Percentiles rank a stretch among this genome's conserved stretches.
phyloP scores from a whole-genome alignment of 2,888 invertebrate species.

The Melinaea menophilus region DNA sequence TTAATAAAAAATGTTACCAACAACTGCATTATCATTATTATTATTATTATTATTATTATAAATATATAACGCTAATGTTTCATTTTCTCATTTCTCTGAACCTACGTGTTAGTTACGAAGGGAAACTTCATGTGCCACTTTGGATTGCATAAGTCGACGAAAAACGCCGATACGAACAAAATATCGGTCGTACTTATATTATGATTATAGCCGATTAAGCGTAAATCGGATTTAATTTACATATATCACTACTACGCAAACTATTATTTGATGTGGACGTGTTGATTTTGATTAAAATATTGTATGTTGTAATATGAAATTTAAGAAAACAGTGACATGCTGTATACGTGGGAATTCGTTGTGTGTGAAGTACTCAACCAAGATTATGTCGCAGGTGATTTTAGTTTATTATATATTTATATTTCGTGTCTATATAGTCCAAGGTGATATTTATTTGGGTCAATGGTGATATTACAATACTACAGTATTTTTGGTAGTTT shows the following conservation, averaged over 20 bases:
- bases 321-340: slow-evolving; percentile 66
- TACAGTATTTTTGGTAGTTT: too few relatives aligned
- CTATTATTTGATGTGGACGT: slow-evolving; percentile 53
- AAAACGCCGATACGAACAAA: slow-evolving; percentile 51
- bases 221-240: slow-evolving; percentile 54
- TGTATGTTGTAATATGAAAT: slow-evolving; percentile 59
- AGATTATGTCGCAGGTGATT: slow-evolving; percentile 40
- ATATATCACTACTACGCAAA: slow-evolving; percentile 49
- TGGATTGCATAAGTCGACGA: slow-evolving; percentile 54
- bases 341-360: slow-evolving; percentile 63
- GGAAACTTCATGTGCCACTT: slow-evolving; percentile 43
- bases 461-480: too few relatives aligned
- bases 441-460: too few relatives aligned
- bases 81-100: slow-evolving; percentile 16
- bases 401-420: slow-evolving; percentile 3
- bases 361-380: slow-evolving; percentile 52
- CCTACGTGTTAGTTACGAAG: slow-evolving; percentile 16
- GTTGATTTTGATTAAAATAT: slow-evolving; percentile 37
- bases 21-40: too few relatives aligned
- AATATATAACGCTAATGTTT: background rate
- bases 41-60: too few relatives aligned
- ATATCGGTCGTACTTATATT: slow-evolving; percentile 56
- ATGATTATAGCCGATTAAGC: slow-evolving; percentile 62
- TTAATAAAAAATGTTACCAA: too few relatives aligned
- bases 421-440: too few relatives aligned